Base-by-base conservation (phyloP, 2,888 invertebrate genomes). In the Epirrhoe alternata region DNA sequence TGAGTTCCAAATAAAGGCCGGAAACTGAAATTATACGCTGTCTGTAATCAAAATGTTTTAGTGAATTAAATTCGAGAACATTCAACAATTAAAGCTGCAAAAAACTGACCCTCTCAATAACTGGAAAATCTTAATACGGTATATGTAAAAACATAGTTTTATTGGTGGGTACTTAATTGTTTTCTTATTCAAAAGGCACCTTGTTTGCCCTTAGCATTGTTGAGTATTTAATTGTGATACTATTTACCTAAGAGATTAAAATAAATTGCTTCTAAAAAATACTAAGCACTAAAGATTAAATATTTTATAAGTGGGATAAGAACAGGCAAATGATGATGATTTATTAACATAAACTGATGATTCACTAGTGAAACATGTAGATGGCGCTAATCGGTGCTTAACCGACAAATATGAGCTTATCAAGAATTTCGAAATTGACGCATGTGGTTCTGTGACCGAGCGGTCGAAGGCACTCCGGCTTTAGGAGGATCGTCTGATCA, bases 1-100 rank as follows among this genome's bases (percentile, higher is more conserved):
- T 49, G 49, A 84, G 74, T 74, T 76, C 69, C 73, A 81, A 82
- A 85, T 86, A 86, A 87, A 85, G 86, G 80, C 76, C 86, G 89
- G 88, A 89, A 86, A 74, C 74, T 57, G 71, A 78, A 85, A 85
- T 61, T 64, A 54, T 16, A 54, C 64, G 51, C 65, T 35, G 56
- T 42, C 38, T 42, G 61, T 53, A 61, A 8, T 49, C 7, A 57
- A 57, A 45, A 52, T 42, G 24, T 55, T 57, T 47, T 61, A 56
- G 47, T 58, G 5, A 56, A 47, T 53, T 53, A n/a, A 49, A 49
- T 61, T 56, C 7, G 31, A 49, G 33, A 47, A 66, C 61, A 61
- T 49, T 57, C 31, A 52, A 53, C 38, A 31, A 50, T 17, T 61
- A 49, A 8, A 52, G 12, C 24, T 10, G 52, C 61, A 61, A 66